Evolutionary conservation across 2,113 vertebrate genomes (phyloP), one percentile per base, ranked within the genome.

Genomic region (Siphamia tubifer): DNA sequence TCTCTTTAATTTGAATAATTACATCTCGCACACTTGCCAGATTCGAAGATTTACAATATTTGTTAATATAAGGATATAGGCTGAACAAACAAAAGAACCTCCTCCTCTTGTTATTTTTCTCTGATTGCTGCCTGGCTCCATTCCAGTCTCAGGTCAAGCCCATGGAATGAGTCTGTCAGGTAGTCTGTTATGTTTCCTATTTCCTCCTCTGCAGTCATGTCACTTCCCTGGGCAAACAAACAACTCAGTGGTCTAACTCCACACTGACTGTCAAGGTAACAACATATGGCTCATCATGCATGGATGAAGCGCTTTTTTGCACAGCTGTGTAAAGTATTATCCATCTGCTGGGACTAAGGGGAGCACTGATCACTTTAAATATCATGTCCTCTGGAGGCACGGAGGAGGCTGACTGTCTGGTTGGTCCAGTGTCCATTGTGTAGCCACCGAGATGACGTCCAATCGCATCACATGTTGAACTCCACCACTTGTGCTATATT

Each of bases 291-390:
- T 68, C 34, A 30, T 67, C 73, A 68, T 72, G 67, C 56, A 34
- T 61, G 55, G 61, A 74, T 1, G 30, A 13, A 36, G 44, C 45
- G 52, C 31, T 48, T 21, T 56, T 60, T 51, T 47, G 17, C 68
- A 86, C 92, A 92, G 90, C 92, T 93, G 92, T 74, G 68, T 79
- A 85, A 92, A 80, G 74, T 80, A 91, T 93, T 89, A 93, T 77
- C 69, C 64, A 77, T 84, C 74, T 81, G 45, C 53, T 16, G 67
- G 72, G 83, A 52, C 31, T 6, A 39, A 79, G 70, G 63, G 60
- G 79, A 77, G 71, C 68, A 16, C 60, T 45, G 81, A 85, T 87
- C 77, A 77, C 72, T 86, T 79, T 74, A 76, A 79, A 86, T 80
- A 82, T 68, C 20, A n/a, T 63, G 68, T 83, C 77, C 72, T 76